phyloP scores from a whole-genome alignment of 2,888 invertebrate genomes.

The Graphium colonna region DNA sequence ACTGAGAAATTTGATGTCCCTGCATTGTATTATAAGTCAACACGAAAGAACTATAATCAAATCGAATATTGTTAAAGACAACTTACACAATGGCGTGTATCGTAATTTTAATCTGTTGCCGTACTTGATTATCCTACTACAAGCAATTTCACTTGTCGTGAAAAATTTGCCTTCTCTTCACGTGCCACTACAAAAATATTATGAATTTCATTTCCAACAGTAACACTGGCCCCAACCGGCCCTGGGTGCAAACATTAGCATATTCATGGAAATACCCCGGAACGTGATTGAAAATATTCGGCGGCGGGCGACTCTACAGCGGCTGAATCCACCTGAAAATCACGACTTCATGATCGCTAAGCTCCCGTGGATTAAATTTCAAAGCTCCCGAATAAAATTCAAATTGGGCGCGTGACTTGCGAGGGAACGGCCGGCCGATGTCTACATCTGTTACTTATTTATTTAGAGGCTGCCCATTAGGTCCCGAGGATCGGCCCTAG shows the following conservation, averaged over 20 bases:
- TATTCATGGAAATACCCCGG: constrained; percentile 7
- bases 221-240: neutral
- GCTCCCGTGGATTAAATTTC: constrained; percentile 4
- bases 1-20: no score
- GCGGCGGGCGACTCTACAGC: neutral
- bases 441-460: constrained; percentile 21
- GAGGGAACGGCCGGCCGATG: constrained; percentile 5
- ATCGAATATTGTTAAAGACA: no score
- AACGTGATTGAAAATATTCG: constrained; percentile 14
- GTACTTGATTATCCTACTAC: no score
- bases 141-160: no score
- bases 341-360: constrained; percentile 6
- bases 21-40: no score
- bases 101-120: no score
- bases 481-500: neutral
- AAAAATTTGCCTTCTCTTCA: no score
- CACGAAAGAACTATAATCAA: no score
- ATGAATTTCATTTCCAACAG: neutral
- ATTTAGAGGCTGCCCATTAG: constrained; percentile 20
- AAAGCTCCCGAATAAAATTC: constrained; percentile 9
- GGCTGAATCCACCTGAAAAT: constrained; percentile 10
- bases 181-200: neutral
- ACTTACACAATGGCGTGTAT: no score
- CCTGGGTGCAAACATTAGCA: constrained; percentile 1
- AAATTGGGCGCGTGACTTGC: constrained; percentile 16